Percentiles rank a stretch among this genome's conserved stretches.
These are phyloP conservation scores for Parazoanthus atlanticus DNA, from an alignment of 92 coral and sea anemone genomes.

Conservation along the genomic window DNA sequence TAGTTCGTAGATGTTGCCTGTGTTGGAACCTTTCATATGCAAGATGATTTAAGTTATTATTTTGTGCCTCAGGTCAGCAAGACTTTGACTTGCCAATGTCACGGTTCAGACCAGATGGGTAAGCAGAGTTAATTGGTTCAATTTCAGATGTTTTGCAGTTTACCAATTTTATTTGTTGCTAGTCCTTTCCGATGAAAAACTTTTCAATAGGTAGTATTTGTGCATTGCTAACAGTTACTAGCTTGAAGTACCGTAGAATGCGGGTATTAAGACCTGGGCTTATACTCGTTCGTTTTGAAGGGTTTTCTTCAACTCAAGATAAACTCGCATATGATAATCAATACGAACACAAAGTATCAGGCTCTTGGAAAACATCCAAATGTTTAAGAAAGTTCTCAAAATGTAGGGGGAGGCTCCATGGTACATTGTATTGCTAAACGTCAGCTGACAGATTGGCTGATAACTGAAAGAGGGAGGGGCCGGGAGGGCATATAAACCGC, in stretches of 20 bases:
- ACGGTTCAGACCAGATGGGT: conserved; percentile 90
- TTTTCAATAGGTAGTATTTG: not conserved
- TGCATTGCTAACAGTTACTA: not conserved
- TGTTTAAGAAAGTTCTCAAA: too few species aligned
- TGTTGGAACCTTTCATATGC: not conserved
- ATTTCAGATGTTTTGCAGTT: too few species aligned
- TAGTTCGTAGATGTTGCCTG: not conserved
- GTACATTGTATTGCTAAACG: too few species aligned
- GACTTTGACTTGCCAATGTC: conserved; percentile 62
- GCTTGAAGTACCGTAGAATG: not conserved
- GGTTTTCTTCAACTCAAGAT: not conserved
- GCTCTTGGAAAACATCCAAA: too few species aligned
- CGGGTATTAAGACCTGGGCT: too few species aligned
- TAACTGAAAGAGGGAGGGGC: too few species aligned
- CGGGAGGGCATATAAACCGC: too few species aligned
- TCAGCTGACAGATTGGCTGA: too few species aligned
- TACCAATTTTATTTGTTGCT: not conserved
- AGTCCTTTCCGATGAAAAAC: not conserved
- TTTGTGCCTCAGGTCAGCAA: conserved; percentile 70
- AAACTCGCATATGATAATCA: too few species aligned
- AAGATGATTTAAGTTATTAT: not conserved
- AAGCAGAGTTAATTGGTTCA: conserved; percentile 25
- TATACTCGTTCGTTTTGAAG: not conserved
- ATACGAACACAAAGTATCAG: too few species aligned
- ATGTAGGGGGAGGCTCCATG: too few species aligned